Conservation (phyloP, 53 echinoderm and acorn worm genomes). For the Arbacia lixula region DNA sequence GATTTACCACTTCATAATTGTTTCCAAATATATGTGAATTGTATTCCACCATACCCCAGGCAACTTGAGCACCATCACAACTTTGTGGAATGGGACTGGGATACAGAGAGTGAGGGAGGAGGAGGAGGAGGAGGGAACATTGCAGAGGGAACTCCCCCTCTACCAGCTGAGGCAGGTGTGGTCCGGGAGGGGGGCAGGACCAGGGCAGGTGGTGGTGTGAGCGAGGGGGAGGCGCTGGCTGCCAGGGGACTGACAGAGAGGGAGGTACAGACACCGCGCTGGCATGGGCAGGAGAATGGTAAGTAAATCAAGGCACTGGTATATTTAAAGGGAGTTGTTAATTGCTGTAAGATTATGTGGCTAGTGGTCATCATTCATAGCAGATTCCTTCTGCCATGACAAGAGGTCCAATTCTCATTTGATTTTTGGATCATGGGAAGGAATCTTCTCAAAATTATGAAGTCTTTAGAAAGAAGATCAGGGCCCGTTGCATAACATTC, state of each 20-base stretch:
- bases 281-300: conserved; percentile 27
- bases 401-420: too few relatives aligned
- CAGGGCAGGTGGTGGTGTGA: conserved; percentile 1
- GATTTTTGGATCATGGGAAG: too few relatives aligned
- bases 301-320: too few relatives aligned
- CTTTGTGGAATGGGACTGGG: conserved; percentile 92
- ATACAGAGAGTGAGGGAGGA: conserved; percentile 70
- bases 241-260: conserved; percentile 12
- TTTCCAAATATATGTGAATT: too few relatives aligned
- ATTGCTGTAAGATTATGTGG: too few relatives aligned
- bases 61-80: conserved; percentile 82
- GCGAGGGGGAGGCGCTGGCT: conserved; percentile 20
- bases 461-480: too few relatives aligned
- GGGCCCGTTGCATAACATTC: too few relatives aligned
- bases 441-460: too few relatives aligned
- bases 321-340: too few relatives aligned
- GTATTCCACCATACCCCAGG: conserved; percentile 41
- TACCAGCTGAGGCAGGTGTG: background rate
- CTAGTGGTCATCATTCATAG: too few relatives aligned
- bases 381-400: too few relatives aligned
- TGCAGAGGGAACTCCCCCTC: background rate
- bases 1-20: too few relatives aligned
- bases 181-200: background rate
- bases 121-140: background rate
- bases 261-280: conserved; percentile 73